These are phyloP conservation scores for Sylvilagus floridanus DNA, from an alignment of 2,797 vertebrate genomes.

Conservation along the genomic window DNA sequence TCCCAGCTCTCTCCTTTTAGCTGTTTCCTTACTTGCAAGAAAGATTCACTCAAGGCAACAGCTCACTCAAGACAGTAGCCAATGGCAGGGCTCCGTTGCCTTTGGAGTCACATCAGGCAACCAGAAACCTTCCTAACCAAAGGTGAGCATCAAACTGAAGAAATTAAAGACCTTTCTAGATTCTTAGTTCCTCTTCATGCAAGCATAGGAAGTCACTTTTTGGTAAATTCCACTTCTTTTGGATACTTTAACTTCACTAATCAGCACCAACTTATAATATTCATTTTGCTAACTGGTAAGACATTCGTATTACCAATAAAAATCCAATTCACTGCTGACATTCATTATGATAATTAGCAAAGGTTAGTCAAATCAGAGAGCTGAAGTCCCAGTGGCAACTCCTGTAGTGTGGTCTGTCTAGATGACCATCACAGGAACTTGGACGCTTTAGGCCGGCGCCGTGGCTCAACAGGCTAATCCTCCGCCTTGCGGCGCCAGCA, in stretches of 20 bases:
- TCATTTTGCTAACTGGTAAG: neutral
- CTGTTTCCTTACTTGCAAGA: neutral
- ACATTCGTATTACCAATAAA: constrained; percentile 13
- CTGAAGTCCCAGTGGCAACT: neutral
- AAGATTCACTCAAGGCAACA: neutral
- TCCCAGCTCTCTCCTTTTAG: neutral
- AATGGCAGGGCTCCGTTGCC: neutral
- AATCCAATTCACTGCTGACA: neutral
- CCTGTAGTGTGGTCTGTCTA: neutral
- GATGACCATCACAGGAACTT: neutral
- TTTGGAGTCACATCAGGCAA: neutral
- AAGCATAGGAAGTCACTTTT: neutral
- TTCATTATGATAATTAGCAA: neutral
- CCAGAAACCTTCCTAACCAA: neutral
- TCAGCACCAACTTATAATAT: neutral
- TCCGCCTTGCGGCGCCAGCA: no score
- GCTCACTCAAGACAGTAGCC: neutral
- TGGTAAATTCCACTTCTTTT: neutral
- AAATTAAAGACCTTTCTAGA: neutral
- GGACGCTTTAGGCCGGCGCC: neutral
- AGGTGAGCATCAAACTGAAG: neutral
- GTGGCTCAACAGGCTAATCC: no score
- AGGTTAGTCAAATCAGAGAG: neutral
- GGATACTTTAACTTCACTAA: neutral
- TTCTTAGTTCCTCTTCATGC: neutral